Conservation (phyloP, 2,888 invertebrate species). For the Drosophila buzzatii region DNA sequence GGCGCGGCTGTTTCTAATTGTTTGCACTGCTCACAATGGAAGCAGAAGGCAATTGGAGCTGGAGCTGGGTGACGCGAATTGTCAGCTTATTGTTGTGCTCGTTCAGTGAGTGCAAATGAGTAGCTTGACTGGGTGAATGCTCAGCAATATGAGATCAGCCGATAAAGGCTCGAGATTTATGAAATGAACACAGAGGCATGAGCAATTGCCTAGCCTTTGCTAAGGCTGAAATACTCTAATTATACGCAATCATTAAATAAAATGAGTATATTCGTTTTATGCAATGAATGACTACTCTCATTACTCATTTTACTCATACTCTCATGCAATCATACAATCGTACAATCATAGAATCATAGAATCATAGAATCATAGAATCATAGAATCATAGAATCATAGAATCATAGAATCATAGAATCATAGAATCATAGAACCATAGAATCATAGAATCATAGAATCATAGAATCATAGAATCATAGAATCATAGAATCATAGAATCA, state of each 20-base stretch:
- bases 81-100: slow-evolving; percentile 36
- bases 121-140: not conserved
- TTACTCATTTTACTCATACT: too few relatives aligned
- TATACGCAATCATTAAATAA: not conserved
- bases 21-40: slow-evolving; percentile 56
- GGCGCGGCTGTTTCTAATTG: slow-evolving; percentile 77
- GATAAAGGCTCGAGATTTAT: not conserved
- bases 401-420: too few relatives aligned
- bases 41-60: not conserved
- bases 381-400: too few relatives aligned
- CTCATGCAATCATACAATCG: too few relatives aligned
- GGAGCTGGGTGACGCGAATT: not conserved
- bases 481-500: too few relatives aligned
- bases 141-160: not conserved
- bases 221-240: not conserved
- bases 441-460: too few relatives aligned
- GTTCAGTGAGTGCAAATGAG: not conserved
- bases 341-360: too few relatives aligned
- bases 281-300: too few relatives aligned
- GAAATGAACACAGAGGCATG: not conserved
- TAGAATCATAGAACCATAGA: too few relatives aligned
- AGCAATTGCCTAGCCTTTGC: not conserved
- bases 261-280: not conserved
- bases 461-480: too few relatives aligned
- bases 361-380: too few relatives aligned